Percentiles rank a stretch among this genome's conserved stretches.
These are phyloP conservation scores for Myopa testacea DNA, from an alignment of 2,888 invertebrate species.

Conservation along the genomic window DNA sequence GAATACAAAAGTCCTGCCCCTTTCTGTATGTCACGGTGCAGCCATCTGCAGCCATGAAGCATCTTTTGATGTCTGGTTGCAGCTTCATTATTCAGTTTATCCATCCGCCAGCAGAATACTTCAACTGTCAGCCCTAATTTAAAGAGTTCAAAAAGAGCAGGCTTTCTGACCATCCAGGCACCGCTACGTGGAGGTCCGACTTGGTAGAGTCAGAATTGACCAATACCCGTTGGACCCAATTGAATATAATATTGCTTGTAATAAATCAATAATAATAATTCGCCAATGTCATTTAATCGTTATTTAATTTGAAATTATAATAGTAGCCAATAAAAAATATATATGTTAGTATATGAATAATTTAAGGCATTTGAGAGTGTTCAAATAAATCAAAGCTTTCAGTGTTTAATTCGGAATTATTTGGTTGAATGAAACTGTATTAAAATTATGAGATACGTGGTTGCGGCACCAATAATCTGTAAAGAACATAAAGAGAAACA, in stretches of 20 bases:
- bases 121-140: too few relatives aligned
- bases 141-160: too few relatives aligned
- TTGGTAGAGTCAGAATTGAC: too few relatives aligned
- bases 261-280: too few relatives aligned
- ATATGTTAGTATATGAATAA: not conserved
- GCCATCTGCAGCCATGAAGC: too few relatives aligned
- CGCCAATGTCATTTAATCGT: too few relatives aligned
- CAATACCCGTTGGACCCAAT: too few relatives aligned
- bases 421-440: slow-evolving; percentile 68
- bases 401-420: not conserved
- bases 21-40: not conserved
- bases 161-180: too few relatives aligned
- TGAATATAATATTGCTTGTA: too few relatives aligned
- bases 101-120: too few relatives aligned
- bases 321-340: slow-evolving; percentile 64
- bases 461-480: slow-evolving; percentile 68
- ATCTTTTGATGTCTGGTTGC: not conserved
- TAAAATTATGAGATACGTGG: slow-evolving; percentile 69
- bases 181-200: too few relatives aligned
- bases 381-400: not conserved
- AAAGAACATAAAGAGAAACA: slow-evolving; percentile 46
- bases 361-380: not conserved
- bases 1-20: not conserved
- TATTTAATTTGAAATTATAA: slow-evolving; percentile 39
- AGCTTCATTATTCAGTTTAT: not conserved